Percentiles rank a stretch among this genome's conserved stretches.
These are phyloP conservation scores for Lepidothrix coronata DNA, from an alignment of 2,113 vertebrate genomes.

Conservation along the genomic window DNA sequence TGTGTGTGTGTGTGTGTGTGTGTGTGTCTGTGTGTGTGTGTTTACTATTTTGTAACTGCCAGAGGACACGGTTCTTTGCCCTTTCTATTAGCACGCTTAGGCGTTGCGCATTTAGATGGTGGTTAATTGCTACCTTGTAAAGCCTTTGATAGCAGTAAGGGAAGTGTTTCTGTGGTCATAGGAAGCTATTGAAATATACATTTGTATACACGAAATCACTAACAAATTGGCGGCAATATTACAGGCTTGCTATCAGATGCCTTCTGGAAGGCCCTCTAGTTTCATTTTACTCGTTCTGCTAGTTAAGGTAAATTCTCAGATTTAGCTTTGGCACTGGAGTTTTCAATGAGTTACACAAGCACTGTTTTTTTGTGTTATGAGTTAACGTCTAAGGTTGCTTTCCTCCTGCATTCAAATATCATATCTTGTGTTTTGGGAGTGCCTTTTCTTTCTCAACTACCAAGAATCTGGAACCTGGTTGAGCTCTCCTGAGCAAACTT, in stretches of 20 bases:
- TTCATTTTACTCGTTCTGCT: fast-evolving
- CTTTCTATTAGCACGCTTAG: neutral
- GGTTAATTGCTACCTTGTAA: neutral
- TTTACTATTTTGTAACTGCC: neutral
- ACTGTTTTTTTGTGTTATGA: neutral
- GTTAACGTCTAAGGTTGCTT: neutral
- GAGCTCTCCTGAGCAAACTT: neutral
- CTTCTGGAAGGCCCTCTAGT: neutral
- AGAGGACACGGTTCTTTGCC: neutral
- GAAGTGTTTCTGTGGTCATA: neutral
- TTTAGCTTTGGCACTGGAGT: neutral
- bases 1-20: fast-evolving
- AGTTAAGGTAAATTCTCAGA: neutral
- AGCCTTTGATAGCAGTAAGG: neutral
- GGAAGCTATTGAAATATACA: fast-evolving
- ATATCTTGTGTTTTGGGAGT: neutral
- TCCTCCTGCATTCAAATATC: neutral
- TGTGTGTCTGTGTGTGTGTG: neutral
- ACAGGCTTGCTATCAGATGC: fast-evolving
- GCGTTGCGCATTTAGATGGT: neutral
- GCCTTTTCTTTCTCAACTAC: neutral
- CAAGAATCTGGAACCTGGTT: fast-evolving
- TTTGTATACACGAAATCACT: fast-evolving
- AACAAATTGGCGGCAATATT: neutral
- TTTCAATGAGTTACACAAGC: neutral